Conservation (phyloP, 2,113 vertebrate genomes). For the Macroglossus sobrinus region DNA sequence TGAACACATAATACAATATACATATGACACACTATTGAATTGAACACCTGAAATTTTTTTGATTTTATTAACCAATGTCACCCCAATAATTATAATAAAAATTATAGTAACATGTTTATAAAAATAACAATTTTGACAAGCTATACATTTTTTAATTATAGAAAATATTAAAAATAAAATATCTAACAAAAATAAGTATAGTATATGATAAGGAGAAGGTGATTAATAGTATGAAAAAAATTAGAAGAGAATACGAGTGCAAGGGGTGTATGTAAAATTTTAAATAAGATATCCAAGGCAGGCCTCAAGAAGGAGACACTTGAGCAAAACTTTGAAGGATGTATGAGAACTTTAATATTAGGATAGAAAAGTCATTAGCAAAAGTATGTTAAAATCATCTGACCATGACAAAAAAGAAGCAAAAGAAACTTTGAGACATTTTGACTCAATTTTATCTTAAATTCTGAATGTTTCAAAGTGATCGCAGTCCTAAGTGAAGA, state of each 20-base stretch:
- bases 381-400: not conserved
- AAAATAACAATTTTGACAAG: too few species aligned
- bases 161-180: too few species aligned
- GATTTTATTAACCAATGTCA: too few species aligned
- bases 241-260: not conserved
- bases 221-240: not conserved
- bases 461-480: not conserved
- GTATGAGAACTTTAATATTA: not conserved
- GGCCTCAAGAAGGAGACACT: not conserved
- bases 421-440: not conserved
- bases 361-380: not conserved
- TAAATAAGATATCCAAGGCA: not conserved
- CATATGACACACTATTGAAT: too few species aligned
- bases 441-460: slow-evolving; percentile 41
- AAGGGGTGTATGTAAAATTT: not conserved
- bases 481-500: not conserved
- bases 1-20: too few species aligned
- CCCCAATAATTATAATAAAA: too few species aligned
- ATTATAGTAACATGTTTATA: too few species aligned
- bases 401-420: not conserved
- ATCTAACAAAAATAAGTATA: too few species aligned
- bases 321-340: not conserved
- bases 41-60: too few species aligned
- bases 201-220: not conserved
- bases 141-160: too few species aligned